phyloP scores from a whole-genome alignment of 2,888 invertebrate genomes.

The Caenorhabditis becei region DNA sequence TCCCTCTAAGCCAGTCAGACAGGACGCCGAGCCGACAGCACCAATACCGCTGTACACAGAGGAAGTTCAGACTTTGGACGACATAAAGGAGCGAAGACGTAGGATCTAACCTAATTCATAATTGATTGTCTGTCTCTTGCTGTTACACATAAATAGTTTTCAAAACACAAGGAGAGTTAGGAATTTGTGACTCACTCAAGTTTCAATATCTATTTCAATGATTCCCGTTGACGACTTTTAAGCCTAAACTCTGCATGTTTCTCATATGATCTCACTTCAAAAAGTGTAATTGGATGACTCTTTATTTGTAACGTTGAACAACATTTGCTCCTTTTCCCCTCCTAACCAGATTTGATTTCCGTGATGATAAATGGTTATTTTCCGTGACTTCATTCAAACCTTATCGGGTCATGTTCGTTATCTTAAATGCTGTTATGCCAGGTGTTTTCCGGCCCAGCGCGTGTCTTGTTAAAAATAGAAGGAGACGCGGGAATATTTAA shows the following conservation, averaged over 20 bases:
- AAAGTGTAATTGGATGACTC: not conserved
- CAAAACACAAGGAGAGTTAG: not conserved
- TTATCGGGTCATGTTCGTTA: slow-evolving; percentile 13
- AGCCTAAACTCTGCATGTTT: no score
- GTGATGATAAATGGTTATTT: slow-evolving; percentile 8
- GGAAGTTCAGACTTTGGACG: slow-evolving; percentile 36
- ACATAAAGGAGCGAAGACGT: slow-evolving; percentile 35
- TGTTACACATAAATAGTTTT: slow-evolving; percentile 13
- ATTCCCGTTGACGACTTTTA: not conserved
- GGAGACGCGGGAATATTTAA: not conserved
- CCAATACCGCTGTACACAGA: slow-evolving; percentile 51
- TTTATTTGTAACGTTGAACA: not conserved
- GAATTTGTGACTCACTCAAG: not conserved
- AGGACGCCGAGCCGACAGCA: slow-evolving; percentile 40
- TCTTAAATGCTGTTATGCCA: not conserved
- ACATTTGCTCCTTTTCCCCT: not conserved
- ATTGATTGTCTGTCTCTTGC: not conserved
- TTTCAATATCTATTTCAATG: not conserved
- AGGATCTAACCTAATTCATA: slow-evolving; percentile 5
- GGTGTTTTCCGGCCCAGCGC: slow-evolving; percentile 1
- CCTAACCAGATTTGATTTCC: not conserved
- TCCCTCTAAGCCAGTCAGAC: not conserved
- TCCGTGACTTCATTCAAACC: slow-evolving; percentile 4
- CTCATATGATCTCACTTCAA: not conserved
- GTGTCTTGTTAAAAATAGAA: slow-evolving; percentile 1